A percentile compares a stretch with the other conserved stretches of the same genome.
phyloP scores from a whole-genome alignment of 2,797 vertebrate genomes.

The Mastacembelus armatus region DNA sequence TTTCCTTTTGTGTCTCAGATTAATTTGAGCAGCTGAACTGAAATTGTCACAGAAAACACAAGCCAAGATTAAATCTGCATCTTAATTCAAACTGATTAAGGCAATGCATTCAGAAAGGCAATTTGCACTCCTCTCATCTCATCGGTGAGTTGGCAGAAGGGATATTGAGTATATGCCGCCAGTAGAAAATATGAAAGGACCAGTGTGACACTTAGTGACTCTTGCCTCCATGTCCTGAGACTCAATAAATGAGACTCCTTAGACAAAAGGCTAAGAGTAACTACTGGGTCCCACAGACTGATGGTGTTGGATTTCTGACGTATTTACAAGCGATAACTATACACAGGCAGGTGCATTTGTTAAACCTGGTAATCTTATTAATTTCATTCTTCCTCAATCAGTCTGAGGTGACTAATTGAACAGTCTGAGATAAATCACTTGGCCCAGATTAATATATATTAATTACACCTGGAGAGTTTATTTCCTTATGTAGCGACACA shows the following conservation, averaged over 20 bases:
- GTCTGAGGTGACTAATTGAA: not conserved
- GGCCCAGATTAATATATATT: slow-evolving; percentile 28
- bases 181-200: slow-evolving; percentile 43
- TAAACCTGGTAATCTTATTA: not conserved
- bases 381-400: slow-evolving; percentile 11
- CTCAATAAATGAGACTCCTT: slow-evolving; percentile 33
- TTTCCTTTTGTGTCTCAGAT: slow-evolving; percentile 30
- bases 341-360: not conserved
- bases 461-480: slow-evolving; percentile 38
- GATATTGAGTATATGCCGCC: slow-evolving; percentile 55
- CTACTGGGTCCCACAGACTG: slow-evolving; percentile 2
- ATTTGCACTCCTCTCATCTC: slow-evolving; percentile 73
- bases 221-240: slow-evolving; percentile 21
- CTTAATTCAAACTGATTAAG: slow-evolving; percentile 67
- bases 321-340: not conserved
- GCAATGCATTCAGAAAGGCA: slow-evolving; percentile 45
- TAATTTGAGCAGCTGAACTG: slow-evolving; percentile 27
- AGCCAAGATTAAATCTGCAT: slow-evolving; percentile 65
- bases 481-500: slow-evolving; percentile 31
- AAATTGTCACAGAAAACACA: slow-evolving; percentile 36
- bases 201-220: slow-evolving; percentile 21
- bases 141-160: slow-evolving; percentile 44
- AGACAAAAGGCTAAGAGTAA: slow-evolving; percentile 26
- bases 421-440: no score
- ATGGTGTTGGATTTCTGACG: slow-evolving; percentile 6